A percentile compares a stretch with the other conserved stretches of the same genome.
phyloP scores from a whole-genome alignment of 1,140 invertebrate species.

The Zaprionus lachaisei region DNA sequence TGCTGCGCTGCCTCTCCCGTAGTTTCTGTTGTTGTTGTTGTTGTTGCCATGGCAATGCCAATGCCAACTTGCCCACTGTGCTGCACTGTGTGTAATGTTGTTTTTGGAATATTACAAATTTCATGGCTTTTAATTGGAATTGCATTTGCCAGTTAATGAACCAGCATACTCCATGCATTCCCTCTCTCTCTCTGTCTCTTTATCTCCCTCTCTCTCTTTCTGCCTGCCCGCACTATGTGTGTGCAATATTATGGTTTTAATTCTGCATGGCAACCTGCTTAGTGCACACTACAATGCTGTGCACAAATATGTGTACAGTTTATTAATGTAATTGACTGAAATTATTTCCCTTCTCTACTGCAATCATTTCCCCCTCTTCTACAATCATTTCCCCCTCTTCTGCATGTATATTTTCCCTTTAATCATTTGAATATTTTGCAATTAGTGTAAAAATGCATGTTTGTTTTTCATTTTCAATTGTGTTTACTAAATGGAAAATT shows the following conservation, averaged over 20 bases:
- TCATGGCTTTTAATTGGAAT: constrained; percentile 44
- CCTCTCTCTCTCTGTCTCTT: no score
- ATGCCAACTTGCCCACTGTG: constrained; percentile 47
- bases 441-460: neutral
- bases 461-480: neutral
- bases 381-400: neutral
- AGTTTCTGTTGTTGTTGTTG: constrained; percentile 46
- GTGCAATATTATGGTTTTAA: neutral
- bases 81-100: constrained; percentile 37
- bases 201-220: no score
- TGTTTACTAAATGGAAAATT: constrained; percentile 3
- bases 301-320: constrained; percentile 4
- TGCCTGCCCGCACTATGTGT: no score
- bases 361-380: neutral
- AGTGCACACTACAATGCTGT: neutral
- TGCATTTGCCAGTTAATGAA: constrained; percentile 1
- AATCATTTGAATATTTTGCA: constrained; percentile 8
- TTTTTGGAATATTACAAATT: constrained; percentile 54
- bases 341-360: neutral
- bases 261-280: neutral
- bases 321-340: neutral
- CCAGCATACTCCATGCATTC: neutral
- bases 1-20: constrained; percentile 13
- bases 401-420: no score
- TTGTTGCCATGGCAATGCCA: constrained; percentile 65